Base-by-base conservation (phyloP, 2,888 invertebrate genomes). In the Parasteatoda lunata region DNA sequence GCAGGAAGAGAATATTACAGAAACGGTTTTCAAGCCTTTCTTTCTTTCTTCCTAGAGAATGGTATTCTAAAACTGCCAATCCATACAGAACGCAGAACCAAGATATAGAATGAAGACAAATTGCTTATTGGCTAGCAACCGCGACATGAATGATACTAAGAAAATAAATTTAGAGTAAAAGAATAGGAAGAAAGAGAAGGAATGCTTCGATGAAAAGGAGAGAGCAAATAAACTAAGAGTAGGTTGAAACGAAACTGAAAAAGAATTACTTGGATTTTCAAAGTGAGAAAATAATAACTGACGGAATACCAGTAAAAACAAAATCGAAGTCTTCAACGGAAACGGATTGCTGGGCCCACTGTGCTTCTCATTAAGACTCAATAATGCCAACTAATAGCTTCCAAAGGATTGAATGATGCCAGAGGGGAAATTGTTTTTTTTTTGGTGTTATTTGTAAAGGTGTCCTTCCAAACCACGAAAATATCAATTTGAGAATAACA, bases 81-180 rank as follows among this genome's bases (percentile, higher is more conserved):
- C 80, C 52, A 80, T 72, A 73, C 15, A 73, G 66, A 70, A 80
- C 71, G 52, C 72, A 80, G 66, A 64, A 65, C 52, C 73, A 49
- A 47, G 72, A 68, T 80, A 80, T 72, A 73, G 80, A 80, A 80
- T 80, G 80, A 80, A 80, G 80, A 80, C 80, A 80, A 80, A 80
- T 80, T 80, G 73, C 73, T 66, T 80, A 80, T 80, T 66, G 80
- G 80, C 73, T 68, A 30, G 66, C 79, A 80, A 80, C 80, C 72
- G 73, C 80, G 73, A 80, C 80, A 80, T 73, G 80, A 80, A 80
- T 80, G 73, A 80, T 73, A 73, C 80, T 51, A 47, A 52, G 73
- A 73, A 80, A 80, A 80, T 80, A 80, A 80, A 80, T 80, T 80
- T 80, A 52, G 80, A 80, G 80, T 80, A 73, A 66, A 80, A 72